Base-by-base conservation (phyloP, 1,140 invertebrate species). In the Delia radicum region DNA sequence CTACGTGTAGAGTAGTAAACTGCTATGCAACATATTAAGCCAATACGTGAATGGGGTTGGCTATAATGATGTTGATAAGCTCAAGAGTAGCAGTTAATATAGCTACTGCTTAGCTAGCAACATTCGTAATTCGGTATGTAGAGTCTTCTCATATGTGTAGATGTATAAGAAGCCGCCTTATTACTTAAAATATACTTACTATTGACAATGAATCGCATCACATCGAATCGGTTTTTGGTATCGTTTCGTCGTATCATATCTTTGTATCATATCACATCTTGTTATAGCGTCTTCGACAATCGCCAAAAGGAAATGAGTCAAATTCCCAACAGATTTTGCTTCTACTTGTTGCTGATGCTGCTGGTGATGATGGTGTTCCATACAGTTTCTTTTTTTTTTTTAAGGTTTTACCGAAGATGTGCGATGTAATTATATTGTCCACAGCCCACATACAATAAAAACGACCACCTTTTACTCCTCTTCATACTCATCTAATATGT, bases 21-120 rank as follows among this genome's bases (percentile, higher is more conserved):
- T n/a, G n/a, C n/a, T n/a, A n/a, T 55, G 48, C 48, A 55, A 55
- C 48, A 55, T 55, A 55, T 55, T 55, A 55, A 55, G 48, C n/a
- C 29, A 69, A 33, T 69, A 69, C 65, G 65, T 69, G 29, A 69
- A 21, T 33, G 65, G 65, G n/a, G 65, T 24, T 69, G 65, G 29
- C 65, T 37, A 21, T 69, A 69, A 37, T 33, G 65, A 69, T 69
- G 65, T 24, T 33, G 65, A 69, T 69, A 69, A 69, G 65, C 65
- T 24, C 1, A 37, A 2, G 15, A 48, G 12, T 15, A 48, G 24
- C 5, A 55, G 18, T 42, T 42, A 55, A 21, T 8, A 55, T 2
- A 55, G 21, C 48, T 55, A 21, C 48, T 55, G 48, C 48, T 55
- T n/a, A n/a, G n/a, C 37, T 42, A n/a, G n/a, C n/a, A n/a, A n/a